Percentiles rank a stretch among this genome's conserved stretches.
These are phyloP conservation scores for Papilio glaucus DNA, from an alignment of 1,140 invertebrate genomes.

Conservation along the genomic window DNA sequence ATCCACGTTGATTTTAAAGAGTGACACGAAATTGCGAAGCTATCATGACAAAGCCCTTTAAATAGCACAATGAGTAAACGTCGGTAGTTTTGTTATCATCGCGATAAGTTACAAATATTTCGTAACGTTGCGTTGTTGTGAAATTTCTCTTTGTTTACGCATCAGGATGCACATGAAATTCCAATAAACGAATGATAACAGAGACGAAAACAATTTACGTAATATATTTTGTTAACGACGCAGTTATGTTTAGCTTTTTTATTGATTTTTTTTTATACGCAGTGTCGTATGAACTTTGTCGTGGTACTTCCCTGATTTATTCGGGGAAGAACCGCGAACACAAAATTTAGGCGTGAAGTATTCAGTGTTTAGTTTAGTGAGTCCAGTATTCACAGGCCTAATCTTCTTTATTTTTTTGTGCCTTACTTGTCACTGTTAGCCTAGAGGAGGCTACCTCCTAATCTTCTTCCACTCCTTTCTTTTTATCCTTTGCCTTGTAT, in stretches of 20 bases:
- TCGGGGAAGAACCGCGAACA: neutral
- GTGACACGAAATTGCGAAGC: neutral
- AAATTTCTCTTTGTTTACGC: slow-evolving; percentile 22
- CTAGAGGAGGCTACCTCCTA: too few relatives aligned
- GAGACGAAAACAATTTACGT: slow-evolving; percentile 15
- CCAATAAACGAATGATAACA: slow-evolving; percentile 16
- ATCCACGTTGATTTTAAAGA: neutral
- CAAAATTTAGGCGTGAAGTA: neutral
- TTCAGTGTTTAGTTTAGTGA: neutral
- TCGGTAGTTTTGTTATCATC: neutral
- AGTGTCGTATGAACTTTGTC: neutral
- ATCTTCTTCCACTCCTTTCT: too few relatives aligned
- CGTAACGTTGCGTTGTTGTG: slow-evolving; percentile 8
- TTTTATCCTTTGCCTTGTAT: too few relatives aligned
- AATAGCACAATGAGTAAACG: slow-evolving; percentile 10
- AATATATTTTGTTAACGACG: neutral
- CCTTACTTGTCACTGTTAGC: too few relatives aligned
- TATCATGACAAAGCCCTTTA: neutral
- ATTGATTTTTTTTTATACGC: neutral
- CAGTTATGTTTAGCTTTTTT: neutral
- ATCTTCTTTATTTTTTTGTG: neutral
- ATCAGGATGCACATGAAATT: slow-evolving; percentile 13
- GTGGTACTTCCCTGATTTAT: neutral
- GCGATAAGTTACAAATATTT: slow-evolving; percentile 1
- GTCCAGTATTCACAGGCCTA: neutral